Evolutionary conservation across 2,888 invertebrate species (phyloP), one percentile per base, ranked within the genome.

Genomic region (Pasiphila rectangulata): DNA sequence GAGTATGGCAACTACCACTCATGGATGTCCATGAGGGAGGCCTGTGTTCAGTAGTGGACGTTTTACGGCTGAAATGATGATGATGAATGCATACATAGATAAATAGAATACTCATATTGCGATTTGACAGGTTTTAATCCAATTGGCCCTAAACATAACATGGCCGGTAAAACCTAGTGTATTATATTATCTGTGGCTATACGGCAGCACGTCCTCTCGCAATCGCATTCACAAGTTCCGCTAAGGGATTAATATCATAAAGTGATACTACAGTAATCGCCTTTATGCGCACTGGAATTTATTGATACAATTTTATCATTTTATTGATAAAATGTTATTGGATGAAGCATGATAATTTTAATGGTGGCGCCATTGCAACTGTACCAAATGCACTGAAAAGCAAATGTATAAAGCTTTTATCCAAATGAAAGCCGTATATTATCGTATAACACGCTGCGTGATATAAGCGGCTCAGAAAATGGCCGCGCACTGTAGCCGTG

Each of bases 331-430:
- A 43, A 69, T 67, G 64, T 72, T 71, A 75, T 74, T 65, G 67
- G 63, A 66, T 52, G 62, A 72, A 72, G 70, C 72, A 64, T 67
- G 63, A 74, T 76, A 75, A 79, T 76, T 82, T 79, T 77, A 81
- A 82, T 79, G 75, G 78, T 75, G 69, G 74, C 71, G 58, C 64
- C 72, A 64, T 67, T 65, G 69, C 70, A 63, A 69, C 67, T 69
- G 71, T 64, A 32, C 32, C 32, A 75, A 81, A 74, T 72, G 74
- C 72, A 69, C 78, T 79, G 69, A 71, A 71, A 67, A 69, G 70
- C 73, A 76, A 83, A 77, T 74, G 72, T 78, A 83, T 75, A 75
- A 83, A 79, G 85, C 86, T 86, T 86, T 86, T 85, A 86, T 81
- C 77, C 74, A 83, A 86, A 86, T 86, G 83, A 86, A 84, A 80